These are phyloP conservation scores for Cephus sareptanus DNA, from an alignment of 2,888 invertebrate species.

Conservation along the genomic window DNA sequence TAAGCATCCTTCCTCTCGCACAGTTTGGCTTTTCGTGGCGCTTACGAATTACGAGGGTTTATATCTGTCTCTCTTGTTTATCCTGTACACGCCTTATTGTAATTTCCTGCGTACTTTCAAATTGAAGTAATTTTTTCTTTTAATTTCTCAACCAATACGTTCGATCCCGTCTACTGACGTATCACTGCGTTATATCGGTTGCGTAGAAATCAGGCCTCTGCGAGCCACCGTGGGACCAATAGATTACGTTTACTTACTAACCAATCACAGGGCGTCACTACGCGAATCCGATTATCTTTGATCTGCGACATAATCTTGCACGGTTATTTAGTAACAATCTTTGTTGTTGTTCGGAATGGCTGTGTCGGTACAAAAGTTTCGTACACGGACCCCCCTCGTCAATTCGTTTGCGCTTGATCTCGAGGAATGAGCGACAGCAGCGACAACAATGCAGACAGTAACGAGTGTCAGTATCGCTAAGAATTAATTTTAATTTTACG, in stretches of 20 bases:
- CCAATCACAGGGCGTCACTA: not conserved
- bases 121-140: not conserved
- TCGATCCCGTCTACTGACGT: not conserved
- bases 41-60: not conserved
- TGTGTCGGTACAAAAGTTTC: not conserved
- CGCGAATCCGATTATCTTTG: not conserved
- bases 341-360: not conserved
- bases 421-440: not conserved
- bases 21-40: not conserved
- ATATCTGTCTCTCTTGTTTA: not conserved
- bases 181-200: not conserved
- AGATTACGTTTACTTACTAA: not conserved
- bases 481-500: not conserved
- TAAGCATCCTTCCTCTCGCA: not conserved
- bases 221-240: not conserved
- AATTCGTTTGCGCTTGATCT: not conserved
- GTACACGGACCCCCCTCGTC: not conserved
- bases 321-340: slow-evolving; percentile 9
- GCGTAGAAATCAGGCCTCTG: not conserved
- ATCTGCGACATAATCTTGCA: not conserved
- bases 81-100: not conserved
- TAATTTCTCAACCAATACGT: not conserved
- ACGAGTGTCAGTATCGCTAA: not conserved
- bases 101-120: not conserved
- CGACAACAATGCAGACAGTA: not conserved